Evolutionary conservation across 2,888 invertebrate species (phyloP), one percentile per base, ranked within the genome.

Genomic region (Erebia ligea): DNA sequence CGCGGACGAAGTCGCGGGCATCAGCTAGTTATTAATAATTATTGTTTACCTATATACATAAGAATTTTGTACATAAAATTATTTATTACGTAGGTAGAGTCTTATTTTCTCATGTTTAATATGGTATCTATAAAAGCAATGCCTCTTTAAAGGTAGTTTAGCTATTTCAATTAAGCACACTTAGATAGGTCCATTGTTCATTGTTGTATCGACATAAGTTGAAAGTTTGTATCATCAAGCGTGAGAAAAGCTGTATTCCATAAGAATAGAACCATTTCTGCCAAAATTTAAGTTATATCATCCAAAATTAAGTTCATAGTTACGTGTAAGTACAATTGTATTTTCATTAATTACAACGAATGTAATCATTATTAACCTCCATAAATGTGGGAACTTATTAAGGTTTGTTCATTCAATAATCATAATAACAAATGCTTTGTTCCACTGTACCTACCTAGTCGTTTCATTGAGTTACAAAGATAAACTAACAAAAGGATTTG

Each of bases 331-430:
- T 66, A 59, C 66, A 70, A 68, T 70, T 63, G 68, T 54, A 48
- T 54, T 67, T 34, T 59, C 17, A 69, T 66, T 68, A 72, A 71
- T 71, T 69, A 69, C 17, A 42, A 59, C 62, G 65, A 65, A 66
- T 65, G 58, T 71, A 68, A 70, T 70, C 68, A 69, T 72, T 75
- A 69, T 64, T 68, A 65, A 72, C 52, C 58, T 40, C 73, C 70
- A 73, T 73, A 73, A 73, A 74, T 75, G 76, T 77, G 77, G 56
- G 77, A 76, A 75, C 34, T 68, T 67, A 71, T 70, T 75, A 73
- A 73, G 40, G 45, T 67, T 67, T 58, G 57, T 70, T 67, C 50
- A 68, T 64, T 66, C 54, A 42, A 66, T 58, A 62, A 59, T 71
- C 5, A 52, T 48, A 71, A 64, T 71, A 73, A 74, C 71, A 68